A percentile compares a stretch with the other conserved stretches of the same genome.
Conservation (phyloP, 2,113 vertebrate species). For the Corythornis cristatus region DNA sequence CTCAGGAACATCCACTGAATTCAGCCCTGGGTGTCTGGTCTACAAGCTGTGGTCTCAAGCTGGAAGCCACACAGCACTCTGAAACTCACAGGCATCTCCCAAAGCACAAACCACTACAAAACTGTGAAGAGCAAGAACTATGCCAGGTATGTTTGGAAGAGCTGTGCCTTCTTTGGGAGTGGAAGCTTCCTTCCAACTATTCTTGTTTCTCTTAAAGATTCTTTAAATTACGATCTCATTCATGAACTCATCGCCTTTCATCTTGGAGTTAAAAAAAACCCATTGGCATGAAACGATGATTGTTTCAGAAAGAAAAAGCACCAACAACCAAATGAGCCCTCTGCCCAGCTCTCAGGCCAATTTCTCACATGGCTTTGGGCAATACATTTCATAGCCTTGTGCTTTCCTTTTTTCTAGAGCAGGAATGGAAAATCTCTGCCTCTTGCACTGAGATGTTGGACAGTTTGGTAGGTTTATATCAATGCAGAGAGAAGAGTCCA, state of each 20-base stretch:
- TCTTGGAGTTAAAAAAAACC: not conserved
- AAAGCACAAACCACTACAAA: not conserved
- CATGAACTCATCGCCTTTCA: not conserved
- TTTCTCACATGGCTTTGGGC: not conserved
- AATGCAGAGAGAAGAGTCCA: not conserved
- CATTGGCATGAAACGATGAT: not conserved
- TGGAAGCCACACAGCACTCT: accelerated
- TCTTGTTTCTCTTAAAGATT: not conserved
- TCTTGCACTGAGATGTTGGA: not conserved
- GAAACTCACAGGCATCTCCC: not conserved
- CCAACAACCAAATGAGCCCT: not conserved
- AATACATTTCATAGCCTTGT: not conserved
- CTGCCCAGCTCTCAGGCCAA: not conserved
- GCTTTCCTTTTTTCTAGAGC: not conserved
- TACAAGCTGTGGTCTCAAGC: not conserved
- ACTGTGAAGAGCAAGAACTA: not conserved
- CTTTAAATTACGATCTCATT: not conserved
- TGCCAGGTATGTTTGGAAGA: not conserved
- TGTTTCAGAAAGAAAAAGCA: not conserved
- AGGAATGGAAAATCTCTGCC: not conserved
- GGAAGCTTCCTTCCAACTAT: not conserved
- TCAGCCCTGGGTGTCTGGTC: not conserved
- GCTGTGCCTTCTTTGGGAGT: not conserved
- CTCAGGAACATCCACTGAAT: not conserved
- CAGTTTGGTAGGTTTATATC: not conserved